These are phyloP conservation scores for Bambusicola thoracicus DNA, from an alignment of 2,113 vertebrate species.

Conservation along the genomic window DNA sequence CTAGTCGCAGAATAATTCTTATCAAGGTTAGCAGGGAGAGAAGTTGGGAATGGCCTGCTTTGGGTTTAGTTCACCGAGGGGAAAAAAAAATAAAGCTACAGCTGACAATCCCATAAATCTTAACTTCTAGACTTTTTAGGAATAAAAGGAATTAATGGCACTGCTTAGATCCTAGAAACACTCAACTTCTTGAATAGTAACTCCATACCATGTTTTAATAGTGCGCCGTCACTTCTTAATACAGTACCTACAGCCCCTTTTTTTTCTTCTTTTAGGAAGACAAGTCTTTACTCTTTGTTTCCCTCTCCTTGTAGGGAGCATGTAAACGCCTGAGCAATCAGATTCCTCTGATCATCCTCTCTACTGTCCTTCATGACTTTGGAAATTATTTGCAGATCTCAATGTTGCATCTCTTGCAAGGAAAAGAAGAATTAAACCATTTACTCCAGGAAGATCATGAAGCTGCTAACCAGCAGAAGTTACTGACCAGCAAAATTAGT, in stretches of 20 bases:
- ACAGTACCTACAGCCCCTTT: neutral
- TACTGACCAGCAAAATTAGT: constrained; percentile 66
- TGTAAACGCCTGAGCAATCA: constrained; percentile 82
- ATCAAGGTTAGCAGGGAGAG: neutral
- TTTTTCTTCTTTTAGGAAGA: neutral
- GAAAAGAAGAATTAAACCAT: constrained; percentile 42
- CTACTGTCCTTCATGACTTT: constrained; percentile 76
- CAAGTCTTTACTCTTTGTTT: neutral
- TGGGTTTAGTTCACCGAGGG: neutral
- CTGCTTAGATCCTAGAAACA: neutral
- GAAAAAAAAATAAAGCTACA: neutral
- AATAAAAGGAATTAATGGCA: neutral
- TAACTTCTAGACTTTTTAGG: neutral
- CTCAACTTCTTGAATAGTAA: neutral
- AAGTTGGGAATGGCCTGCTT: neutral
- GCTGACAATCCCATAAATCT: neutral
- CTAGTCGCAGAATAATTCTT: neutral
- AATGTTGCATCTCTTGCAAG: constrained; percentile 85
- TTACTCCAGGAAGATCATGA: constrained; percentile 82
- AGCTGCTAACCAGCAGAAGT: constrained; percentile 71
- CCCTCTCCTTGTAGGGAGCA: constrained; percentile 75
- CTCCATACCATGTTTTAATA: neutral
- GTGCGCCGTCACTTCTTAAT: neutral
- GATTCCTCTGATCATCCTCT: constrained; percentile 86
- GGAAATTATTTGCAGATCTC: constrained; percentile 76